Conservation (phyloP, 2,797 vertebrate genomes). For the Chelon labrosus region DNA sequence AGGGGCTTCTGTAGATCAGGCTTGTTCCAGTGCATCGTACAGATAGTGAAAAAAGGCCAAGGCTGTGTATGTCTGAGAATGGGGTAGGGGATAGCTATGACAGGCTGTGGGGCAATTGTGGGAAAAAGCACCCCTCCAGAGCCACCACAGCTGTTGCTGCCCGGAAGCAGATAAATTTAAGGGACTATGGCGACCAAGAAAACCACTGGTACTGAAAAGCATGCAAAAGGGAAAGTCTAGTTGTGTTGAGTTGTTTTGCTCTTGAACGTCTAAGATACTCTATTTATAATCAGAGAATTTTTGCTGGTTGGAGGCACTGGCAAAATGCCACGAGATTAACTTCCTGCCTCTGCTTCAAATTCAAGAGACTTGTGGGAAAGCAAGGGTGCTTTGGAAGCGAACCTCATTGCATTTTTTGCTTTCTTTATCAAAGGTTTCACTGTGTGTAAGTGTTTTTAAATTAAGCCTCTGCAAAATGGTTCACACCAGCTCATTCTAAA, state of each 20-base stretch:
- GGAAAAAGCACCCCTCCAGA: constrained; percentile 39
- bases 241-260: constrained; percentile 14
- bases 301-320: constrained; percentile 8
- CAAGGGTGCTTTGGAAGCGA: not conserved
- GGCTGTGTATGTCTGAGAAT: not conserved
- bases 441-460: constrained; percentile 4
- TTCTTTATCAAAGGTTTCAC: not conserved
- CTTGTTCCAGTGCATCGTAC: not conserved
- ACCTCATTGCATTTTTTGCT: not conserved
- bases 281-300: constrained; percentile 35
- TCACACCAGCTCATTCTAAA: not conserved
- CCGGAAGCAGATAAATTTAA: constrained; percentile 26
- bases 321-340: constrained; percentile 19
- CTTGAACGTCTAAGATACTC: constrained; percentile 10
- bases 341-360: constrained; percentile 27
- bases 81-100: constrained; percentile 4
- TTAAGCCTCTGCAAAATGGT: too few species aligned
- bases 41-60: constrained; percentile 58
- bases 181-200: constrained; percentile 14
- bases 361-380: not conserved
- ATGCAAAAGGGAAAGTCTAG: not conserved
- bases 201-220: not conserved
- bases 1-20: constrained; percentile 46
- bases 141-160: constrained; percentile 66
- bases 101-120: constrained; percentile 32